Conservation (phyloP, 1,140 invertebrate species). For the Pygmarrhopalites habei region DNA sequence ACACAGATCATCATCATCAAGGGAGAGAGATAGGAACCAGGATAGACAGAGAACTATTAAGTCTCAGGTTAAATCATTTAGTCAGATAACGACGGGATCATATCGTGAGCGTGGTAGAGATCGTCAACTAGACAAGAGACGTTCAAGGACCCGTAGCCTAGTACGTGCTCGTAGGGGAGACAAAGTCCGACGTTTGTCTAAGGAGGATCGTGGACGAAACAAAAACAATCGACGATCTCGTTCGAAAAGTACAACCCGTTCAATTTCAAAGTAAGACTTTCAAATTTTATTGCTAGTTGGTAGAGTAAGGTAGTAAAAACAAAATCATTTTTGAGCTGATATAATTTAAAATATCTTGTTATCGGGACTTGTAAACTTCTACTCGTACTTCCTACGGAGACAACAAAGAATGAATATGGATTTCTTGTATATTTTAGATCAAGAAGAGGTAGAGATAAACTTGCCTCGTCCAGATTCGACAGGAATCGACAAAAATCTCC, state of each 20-base stretch:
- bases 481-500: neutral
- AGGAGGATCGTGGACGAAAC: neutral
- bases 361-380: neutral
- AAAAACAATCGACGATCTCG: neutral
- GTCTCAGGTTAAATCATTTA: constrained; percentile 17
- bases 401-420: neutral
- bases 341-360: neutral
- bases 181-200: neutral
- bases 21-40: neutral
- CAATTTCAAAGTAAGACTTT: neutral
- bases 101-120: constrained; percentile 12
- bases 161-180: constrained; percentile 9
- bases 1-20: neutral
- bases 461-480: neutral
- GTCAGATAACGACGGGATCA: too few relatives aligned
- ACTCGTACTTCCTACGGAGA: neutral
- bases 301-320: neutral
- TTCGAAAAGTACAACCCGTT: neutral
- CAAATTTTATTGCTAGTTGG: neutral
- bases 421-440: neutral
- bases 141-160: neutral
- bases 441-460: neutral
- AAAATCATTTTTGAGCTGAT: neutral
- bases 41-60: neutral
- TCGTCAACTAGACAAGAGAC: neutral